Percentiles rank a stretch among this genome's conserved stretches.
These are phyloP conservation scores for Clamator glandarius DNA, from an alignment of 2,797 vertebrate genomes.

Conservation along the genomic window DNA sequence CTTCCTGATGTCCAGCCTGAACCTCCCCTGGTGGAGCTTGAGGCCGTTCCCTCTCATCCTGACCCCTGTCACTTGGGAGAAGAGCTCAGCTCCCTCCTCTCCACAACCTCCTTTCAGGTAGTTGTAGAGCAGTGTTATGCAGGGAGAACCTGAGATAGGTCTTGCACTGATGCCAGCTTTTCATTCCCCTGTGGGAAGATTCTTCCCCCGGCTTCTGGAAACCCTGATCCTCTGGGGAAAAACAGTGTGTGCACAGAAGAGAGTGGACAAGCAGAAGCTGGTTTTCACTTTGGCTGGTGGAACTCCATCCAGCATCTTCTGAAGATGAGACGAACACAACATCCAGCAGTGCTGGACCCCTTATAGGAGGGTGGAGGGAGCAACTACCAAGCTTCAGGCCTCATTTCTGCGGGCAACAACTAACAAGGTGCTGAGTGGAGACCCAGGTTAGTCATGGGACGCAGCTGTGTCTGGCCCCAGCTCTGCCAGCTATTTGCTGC, in stretches of 20 bases:
- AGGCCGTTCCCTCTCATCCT: no score
- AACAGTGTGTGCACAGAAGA: neutral
- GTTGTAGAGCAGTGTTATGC: no score
- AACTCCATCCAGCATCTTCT: neutral
- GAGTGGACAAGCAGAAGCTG: neutral
- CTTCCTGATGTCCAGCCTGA: no score
- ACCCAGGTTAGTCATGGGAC: neutral
- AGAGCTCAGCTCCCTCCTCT: no score
- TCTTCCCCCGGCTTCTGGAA: neutral
- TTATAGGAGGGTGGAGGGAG: neutral
- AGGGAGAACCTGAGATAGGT: neutral
- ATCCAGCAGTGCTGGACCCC: no score
- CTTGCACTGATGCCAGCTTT: rapidly evolving
- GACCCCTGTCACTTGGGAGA: no score
- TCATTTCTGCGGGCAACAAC: neutral
- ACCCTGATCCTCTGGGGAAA: neutral
- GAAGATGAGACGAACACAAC: neutral
- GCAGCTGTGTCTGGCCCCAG: neutral
- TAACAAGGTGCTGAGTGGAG: neutral
- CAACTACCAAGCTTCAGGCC: neutral
- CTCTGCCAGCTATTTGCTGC: rapidly evolving
- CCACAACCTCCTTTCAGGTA: no score
- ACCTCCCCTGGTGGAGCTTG: no score
- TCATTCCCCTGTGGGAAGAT: neutral
- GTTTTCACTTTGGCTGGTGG: neutral